Base-by-base conservation (phyloP, 2,797 vertebrate genomes). In the Danio albolineatus region DNA sequence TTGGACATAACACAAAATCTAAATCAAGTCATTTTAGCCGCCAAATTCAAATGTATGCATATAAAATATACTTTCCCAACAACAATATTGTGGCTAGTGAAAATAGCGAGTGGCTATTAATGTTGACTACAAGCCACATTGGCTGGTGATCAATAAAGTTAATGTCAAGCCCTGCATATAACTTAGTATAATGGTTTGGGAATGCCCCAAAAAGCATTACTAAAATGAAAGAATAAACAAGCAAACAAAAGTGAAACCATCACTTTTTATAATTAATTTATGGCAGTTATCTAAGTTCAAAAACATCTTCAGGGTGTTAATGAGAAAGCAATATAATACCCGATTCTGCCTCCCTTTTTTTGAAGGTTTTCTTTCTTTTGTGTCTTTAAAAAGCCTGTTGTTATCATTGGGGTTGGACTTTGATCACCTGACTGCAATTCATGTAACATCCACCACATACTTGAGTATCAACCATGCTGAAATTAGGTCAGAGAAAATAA, bases 401-500 rank as follows among this genome's bases (percentile, higher is more conserved):
- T 73, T 51, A 51, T 49, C 10, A 21, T 10, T 49, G 36, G n/a
- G 10, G 10, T 61, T n/a, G 14, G 44, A 38, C 54, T 46, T n/a
- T 38, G 43, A 48, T 48, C 71, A 60, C 43, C 46, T 73, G 43
- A 73, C 44, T 17, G 56, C 28, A 43, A 73, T 59, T 73, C 9
- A 60, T 73, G 39, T 59, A 46, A n/a, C 54, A 7, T 12, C 2
- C 72, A 65, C 10, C 53, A 21, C 51, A 76, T 76, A 6, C 38
- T 65, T 28, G 13, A 43, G 61, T 41, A 19, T 41, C 73, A 41
- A n/a, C 17, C 4, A 28, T 51, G 46, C 10, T 60, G 12, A 75
- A 75, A 75, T 64, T 41, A 41, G n/a, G 46, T 62, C 36, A 5
- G 38, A 28, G 13, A 54, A 17, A 28, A 28, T 43, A 54, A 28